Evolutionary conservation across 2,113 vertebrate genomes (phyloP).

Genomic region (Synodontis membranacea): DNA sequence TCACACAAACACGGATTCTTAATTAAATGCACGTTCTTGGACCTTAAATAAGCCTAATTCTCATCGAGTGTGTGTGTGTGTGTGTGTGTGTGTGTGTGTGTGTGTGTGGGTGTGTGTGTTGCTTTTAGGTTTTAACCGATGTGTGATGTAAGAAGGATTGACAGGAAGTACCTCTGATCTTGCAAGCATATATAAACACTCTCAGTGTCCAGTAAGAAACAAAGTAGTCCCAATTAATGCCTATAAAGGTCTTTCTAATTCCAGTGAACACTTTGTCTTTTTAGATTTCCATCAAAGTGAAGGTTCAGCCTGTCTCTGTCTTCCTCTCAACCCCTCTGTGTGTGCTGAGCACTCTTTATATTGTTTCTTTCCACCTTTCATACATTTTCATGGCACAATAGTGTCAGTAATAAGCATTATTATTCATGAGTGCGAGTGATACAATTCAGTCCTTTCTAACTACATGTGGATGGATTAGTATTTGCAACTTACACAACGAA

Average conservation of each 20-base stretch:
- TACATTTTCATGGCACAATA: not conserved
- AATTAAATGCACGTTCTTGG: conserved; percentile 52
- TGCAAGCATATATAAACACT: not conserved
- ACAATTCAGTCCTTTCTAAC: not conserved
- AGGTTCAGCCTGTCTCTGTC: not conserved
- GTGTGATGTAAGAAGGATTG: not conserved
- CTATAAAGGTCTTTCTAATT: conserved; percentile 5
- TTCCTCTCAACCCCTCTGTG: not conserved
- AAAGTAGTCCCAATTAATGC: conserved; percentile 1
- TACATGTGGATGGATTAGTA: not conserved
- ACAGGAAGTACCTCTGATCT: not conserved
- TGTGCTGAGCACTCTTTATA: not conserved
- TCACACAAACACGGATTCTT: conserved; percentile 30
- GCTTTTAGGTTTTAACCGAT: not conserved
- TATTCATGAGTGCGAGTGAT: not conserved
- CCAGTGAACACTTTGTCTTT: conserved; percentile 20
- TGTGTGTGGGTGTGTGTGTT: not conserved
- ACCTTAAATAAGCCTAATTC: conserved; percentile 1
- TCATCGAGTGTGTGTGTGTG: not conserved
- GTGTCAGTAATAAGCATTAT: conserved; percentile 5
- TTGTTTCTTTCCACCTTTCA: not conserved
- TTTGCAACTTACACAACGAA: not conserved
- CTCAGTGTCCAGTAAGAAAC: not conserved
- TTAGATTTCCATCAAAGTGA: conserved; percentile 6
- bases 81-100: not conserved